phyloP scores from a whole-genome alignment of 2,113 vertebrate genomes.

The Dromiciops gliroides region DNA sequence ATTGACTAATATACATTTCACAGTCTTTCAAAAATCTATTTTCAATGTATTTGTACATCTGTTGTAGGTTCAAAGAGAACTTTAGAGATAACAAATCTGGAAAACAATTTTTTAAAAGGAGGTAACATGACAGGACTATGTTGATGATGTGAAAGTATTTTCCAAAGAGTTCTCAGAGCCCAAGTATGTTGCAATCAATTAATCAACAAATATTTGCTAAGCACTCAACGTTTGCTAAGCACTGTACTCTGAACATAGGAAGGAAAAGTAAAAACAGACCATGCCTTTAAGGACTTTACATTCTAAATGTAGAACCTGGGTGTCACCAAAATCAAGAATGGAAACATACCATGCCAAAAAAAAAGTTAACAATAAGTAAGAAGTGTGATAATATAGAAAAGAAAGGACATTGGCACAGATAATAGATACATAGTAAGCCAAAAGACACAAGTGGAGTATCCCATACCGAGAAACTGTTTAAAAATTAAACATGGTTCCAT shows the following conservation, averaged over 20 bases:
- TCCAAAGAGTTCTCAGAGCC: background rate
- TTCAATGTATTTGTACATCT: background rate
- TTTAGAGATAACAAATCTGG: background rate
- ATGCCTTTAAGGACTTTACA: background rate
- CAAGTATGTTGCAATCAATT: background rate
- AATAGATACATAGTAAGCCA: conserved; percentile 20
- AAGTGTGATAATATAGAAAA: background rate
- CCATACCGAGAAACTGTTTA: conserved; percentile 50
- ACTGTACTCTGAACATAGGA: background rate
- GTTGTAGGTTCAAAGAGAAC: background rate
- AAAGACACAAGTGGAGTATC: conserved; percentile 33
- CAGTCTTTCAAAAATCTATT: background rate
- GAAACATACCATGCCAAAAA: background rate
- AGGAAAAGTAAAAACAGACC: background rate
- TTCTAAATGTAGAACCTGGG: background rate
- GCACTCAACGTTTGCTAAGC: background rate
- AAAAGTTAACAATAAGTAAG: background rate
- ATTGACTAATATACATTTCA: background rate
- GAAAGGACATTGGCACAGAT: conserved; percentile 24
- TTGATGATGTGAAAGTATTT: background rate
- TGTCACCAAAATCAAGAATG: background rate
- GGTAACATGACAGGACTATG: background rate
- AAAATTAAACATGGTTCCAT: background rate
- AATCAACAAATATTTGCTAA: background rate
- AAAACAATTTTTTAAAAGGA: background rate